Evolutionary conservation across 2,797 vertebrate species (phyloP), one percentile per base, ranked within the genome.

Genomic region (Monodelphis domestica): DNA sequence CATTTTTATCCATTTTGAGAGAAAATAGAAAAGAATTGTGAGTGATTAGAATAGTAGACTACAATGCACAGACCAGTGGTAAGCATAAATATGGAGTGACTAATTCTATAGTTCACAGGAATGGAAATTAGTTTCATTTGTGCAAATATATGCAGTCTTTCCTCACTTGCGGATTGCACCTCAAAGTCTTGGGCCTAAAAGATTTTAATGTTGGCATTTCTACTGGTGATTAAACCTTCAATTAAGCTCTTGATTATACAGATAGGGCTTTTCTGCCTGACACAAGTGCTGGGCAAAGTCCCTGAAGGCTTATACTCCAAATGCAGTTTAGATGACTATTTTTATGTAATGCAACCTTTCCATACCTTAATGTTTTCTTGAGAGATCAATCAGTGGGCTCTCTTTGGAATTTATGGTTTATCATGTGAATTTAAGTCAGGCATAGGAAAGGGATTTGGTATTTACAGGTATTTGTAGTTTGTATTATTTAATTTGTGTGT

Each of bases 41-140:
- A 92, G 92, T 93, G 93, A 95, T 95, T 91, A 96, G 88, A 92
- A 92, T 94, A 91, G 94, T 70, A 87, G 54, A n/a, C n/a, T 54
- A 89, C 51, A 96, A 90, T 9, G 94, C 90, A 91, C 92, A 95
- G 91, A 53, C 92, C 90, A 53, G 54, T 0, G 52, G 92, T 93
- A 92, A 95, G 95, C 96, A 95, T 91, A 93, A 93, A 92, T 91
- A 91, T 51, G 84, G 54, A 90, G 21, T 63, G 54, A 87, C 29
- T 95, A 57, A 53, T 59, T 91, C 93, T 93, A 55, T 78, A 94
- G 97, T 97, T 95, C 91, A 91, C 51, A 95, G 97, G 92, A 95
- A 96, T 94, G 93, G 91, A 97, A 98, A 97, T 98, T 89, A 92
- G 96, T 98, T 97, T 96, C 92, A 96, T 97, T 97, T 97, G 95